A percentile compares a stretch with the other conserved stretches of the same genome.
These are phyloP conservation scores for Callospermophilus lateralis DNA, from an alignment of 2,113 vertebrate species.

Conservation along the genomic window DNA sequence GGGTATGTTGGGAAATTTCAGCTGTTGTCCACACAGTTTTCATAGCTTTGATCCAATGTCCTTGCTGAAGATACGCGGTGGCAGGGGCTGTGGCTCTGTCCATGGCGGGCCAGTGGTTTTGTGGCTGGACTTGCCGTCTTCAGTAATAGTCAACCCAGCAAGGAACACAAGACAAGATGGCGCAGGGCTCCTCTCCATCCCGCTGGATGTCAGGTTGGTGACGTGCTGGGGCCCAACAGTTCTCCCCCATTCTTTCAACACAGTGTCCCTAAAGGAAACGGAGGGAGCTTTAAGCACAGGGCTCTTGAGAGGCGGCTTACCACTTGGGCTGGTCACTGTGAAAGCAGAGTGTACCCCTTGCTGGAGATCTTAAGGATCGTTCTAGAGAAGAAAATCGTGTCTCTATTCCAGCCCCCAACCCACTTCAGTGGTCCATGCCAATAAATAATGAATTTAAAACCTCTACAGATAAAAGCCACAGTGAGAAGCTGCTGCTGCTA, in stretches of 20 bases:
- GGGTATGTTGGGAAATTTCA: not conserved
- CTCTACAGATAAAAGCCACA: not conserved
- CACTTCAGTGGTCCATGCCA: not conserved
- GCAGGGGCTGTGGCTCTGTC: not conserved
- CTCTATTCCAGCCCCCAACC: not conserved
- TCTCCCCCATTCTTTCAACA: not conserved
- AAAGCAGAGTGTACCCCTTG: not conserved
- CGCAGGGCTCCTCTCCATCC: not conserved
- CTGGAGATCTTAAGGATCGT: not conserved
- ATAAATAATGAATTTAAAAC: not conserved
- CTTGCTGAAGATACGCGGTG: not conserved
- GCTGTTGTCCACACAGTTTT: not conserved
- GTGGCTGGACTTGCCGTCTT: not conserved
- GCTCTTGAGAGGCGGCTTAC: not conserved
- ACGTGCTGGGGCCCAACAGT: not conserved
- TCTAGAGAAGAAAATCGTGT: not conserved
- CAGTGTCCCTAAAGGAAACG: not conserved
- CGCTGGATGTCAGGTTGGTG: not conserved
- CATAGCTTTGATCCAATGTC: not conserved
- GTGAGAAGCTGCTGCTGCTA: not conserved
- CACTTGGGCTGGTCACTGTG: not conserved
- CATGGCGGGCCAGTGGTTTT: not conserved
- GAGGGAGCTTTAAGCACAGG: not conserved
- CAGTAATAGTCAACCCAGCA: too few relatives aligned
- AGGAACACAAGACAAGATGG: not conserved